Conservation (phyloP, 2,888 invertebrate species). For the Glyphotaelius pellucidus region DNA sequence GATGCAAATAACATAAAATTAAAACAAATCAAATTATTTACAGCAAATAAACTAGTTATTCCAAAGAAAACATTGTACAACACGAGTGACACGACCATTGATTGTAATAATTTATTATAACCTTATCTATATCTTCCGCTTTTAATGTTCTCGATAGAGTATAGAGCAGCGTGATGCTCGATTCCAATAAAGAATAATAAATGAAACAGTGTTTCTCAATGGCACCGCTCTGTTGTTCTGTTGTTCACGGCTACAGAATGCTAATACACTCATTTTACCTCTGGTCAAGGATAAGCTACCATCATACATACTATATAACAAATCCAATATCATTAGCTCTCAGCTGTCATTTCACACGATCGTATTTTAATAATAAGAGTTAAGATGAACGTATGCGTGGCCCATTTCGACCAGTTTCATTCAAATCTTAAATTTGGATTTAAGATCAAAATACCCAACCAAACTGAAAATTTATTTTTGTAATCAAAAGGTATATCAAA, state of each 20-base stretch:
- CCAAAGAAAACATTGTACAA: not conserved
- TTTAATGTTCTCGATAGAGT: not conserved
- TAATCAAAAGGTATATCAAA: too few relatives aligned
- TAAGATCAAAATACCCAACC: too few relatives aligned
- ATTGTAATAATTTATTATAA: not conserved
- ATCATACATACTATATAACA: not conserved
- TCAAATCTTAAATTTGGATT: too few relatives aligned
- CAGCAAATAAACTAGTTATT: not conserved
- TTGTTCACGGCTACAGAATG: not conserved
- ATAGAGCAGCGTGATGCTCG: not conserved
- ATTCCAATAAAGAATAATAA: not conserved
- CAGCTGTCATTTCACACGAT: too few relatives aligned
- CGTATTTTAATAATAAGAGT: too few relatives aligned
- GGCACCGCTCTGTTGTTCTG: not conserved
- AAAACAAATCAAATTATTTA: too few relatives aligned
- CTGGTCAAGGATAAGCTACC: not conserved
- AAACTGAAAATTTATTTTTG: too few relatives aligned
- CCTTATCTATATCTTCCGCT: not conserved
- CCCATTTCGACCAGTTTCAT: too few relatives aligned
- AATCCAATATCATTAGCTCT: not conserved
- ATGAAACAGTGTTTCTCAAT: not conserved
- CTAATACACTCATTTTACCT: not conserved
- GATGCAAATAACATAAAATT: too few relatives aligned
- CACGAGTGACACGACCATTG: not conserved
- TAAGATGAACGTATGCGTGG: too few relatives aligned